Base-by-base conservation (phyloP, 2,888 invertebrate species). In the Drosophila suboccidentalis region DNA sequence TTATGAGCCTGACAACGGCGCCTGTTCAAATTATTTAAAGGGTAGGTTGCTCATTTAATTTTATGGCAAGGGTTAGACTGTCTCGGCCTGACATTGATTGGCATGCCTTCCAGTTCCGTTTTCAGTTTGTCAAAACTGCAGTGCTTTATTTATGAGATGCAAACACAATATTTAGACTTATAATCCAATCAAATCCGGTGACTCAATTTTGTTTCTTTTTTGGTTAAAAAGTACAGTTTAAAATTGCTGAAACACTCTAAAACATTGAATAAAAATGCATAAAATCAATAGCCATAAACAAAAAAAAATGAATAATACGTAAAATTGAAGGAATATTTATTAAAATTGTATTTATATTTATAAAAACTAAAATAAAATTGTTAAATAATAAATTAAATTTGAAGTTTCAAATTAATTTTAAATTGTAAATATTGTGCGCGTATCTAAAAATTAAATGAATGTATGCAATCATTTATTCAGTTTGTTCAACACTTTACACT, bases 1-100 rank as follows among this genome's bases (percentile, higher is more conserved):
- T 64, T 61, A 63, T 71, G 38, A 62, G 71, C 60, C 69, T 81
- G 82, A 5, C 49, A 65, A 62, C 70, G 82, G 75, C 82, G 78
- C 82, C 69, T 53, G 39, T 36, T 43, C 4, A 5, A 13, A 38
- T n/a, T 38, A 19, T 32, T 17, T 55, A 82, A 72, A 78, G 75
- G 75, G 36, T 71, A 65, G 77, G 38, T 71, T 70, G 73, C 32
- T 43, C 69, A 49, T 61, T 66, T 58, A 46, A 29, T 71, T 84
- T 84, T 87, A 82, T 71, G 72, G 55, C 66, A 58, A 67, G 63
- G 71, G 75, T 53, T 66, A 47, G 44, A 17, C 32, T 32, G 15
- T 26, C 26, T 32, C 11, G 26, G 55, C 22, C 46, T 38, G 55
- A 47, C 57, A 46, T 22, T 36, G 55, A 58, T 58, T 58, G 58